Evolutionary conservation across 2,888 invertebrate species (phyloP).

Genomic region (Campopleginae sp.): DNA sequence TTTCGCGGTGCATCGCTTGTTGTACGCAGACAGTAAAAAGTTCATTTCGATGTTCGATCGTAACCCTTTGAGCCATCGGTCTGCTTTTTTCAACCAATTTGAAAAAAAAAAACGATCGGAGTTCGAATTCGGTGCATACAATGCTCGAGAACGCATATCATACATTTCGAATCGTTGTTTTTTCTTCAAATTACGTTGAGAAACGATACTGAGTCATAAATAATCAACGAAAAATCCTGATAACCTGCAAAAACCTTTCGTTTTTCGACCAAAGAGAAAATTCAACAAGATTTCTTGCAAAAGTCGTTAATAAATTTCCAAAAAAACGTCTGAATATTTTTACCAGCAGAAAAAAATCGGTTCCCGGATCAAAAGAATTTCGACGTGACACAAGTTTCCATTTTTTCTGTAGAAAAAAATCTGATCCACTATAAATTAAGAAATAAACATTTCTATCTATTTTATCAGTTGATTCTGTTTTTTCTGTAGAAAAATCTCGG

Average conservation of each 20-base stretch:
- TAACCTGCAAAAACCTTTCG: neutral
- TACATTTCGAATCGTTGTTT: neutral
- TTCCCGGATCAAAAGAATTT: neutral
- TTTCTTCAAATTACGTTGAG: neutral
- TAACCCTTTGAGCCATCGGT: neutral
- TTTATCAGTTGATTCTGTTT: no score
- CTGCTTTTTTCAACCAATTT: neutral
- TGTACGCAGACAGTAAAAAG: neutral
- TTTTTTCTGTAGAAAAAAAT: neutral
- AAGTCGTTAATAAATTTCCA: neutral
- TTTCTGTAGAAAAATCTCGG: neutral
- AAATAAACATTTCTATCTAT: no score
- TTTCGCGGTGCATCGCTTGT: neutral
- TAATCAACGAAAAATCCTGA: no score
- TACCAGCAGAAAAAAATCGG: neutral
- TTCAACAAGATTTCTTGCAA: neutral
- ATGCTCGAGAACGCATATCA: neutral
- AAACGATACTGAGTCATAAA: no score
- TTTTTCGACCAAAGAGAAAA: neutral
- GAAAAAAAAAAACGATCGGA: neutral
- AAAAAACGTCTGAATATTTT: neutral
- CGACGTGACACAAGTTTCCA: neutral
- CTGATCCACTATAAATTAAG: no score
- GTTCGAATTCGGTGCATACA: neutral
- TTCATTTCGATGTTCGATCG: neutral